Percentiles rank a stretch among this genome's conserved stretches.
Evolutionary conservation across 2,888 invertebrate genomes (phyloP).

Genomic region (Xanthia icteritia): DNA sequence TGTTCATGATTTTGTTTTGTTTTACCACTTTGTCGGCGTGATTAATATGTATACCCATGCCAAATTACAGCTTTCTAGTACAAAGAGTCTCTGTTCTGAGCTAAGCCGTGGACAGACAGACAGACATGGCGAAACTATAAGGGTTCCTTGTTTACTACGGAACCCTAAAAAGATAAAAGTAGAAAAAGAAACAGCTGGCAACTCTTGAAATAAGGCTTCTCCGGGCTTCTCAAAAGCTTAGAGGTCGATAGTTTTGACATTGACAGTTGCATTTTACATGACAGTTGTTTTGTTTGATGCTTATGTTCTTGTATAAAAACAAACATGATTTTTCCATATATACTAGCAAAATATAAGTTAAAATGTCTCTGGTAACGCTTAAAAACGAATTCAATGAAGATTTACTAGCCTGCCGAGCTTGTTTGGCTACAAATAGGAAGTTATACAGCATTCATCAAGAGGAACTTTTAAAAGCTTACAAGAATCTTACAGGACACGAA

Average conservation of each 20-base stretch:
- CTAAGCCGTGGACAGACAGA: no score
- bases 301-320: not conserved
- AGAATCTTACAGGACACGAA: constrained; percentile 35
- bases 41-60: no score
- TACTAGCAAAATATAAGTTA: constrained; percentile 19
- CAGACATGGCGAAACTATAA: no score
- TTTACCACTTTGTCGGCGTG: no score
- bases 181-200: constrained; percentile 1
- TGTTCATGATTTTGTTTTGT: no score
- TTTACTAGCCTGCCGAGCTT: constrained; percentile 50
- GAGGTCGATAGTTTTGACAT: not conserved
- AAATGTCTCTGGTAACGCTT: constrained; percentile 42
- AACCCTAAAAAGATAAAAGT: no score
- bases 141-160: no score
- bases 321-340: not conserved
- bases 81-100: no score
- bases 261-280: not conserved
- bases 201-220: not conserved
- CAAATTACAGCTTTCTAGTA: no score
- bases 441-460: constrained; percentile 40
- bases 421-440: constrained; percentile 51
- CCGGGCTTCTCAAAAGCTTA: constrained; percentile 6
- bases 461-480: constrained; percentile 32
- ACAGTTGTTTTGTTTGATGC: constrained; percentile 1
- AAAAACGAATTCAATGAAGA: constrained; percentile 53